Percentiles rank a stretch among this genome's conserved stretches.
These are phyloP conservation scores for Plutomurus gul DNA, from an alignment of 1,140 invertebrate species.

Conservation along the genomic window DNA sequence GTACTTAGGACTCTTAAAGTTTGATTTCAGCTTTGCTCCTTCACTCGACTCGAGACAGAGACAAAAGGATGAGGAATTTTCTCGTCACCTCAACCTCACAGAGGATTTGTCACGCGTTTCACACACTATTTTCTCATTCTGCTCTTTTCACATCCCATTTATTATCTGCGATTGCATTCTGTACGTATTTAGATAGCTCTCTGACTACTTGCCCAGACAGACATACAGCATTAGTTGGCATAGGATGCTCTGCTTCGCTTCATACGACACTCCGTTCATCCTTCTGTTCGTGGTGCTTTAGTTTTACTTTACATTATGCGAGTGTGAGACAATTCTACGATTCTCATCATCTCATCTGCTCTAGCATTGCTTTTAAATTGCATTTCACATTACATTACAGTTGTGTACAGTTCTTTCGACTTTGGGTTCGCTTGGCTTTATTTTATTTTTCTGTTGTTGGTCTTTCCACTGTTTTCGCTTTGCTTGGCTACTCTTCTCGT, in stretches of 20 bases:
- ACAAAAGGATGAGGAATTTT: slow-evolving; percentile 41
- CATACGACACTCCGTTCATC: not conserved
- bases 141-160: slow-evolving; percentile 30
- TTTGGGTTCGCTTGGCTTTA: not conserved
- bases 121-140: slow-evolving; percentile 21
- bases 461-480: slow-evolving; percentile 5
- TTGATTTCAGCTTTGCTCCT: slow-evolving; percentile 10
- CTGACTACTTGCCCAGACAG: too few relatives aligned
- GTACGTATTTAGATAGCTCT: too few relatives aligned
- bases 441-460: slow-evolving; percentile 7
- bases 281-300: slow-evolving; percentile 1
- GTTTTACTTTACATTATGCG: slow-evolving; percentile 22
- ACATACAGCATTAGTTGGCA: too few relatives aligned
- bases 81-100: slow-evolving; percentile 42
- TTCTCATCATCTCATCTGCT: slow-evolving; percentile 12
- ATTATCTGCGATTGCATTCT: slow-evolving; percentile 18
- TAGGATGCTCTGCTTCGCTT: slow-evolving; percentile 1
- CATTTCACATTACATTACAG: not conserved
- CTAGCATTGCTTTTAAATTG: not conserved
- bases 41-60: slow-evolving; percentile 32
- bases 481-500: slow-evolving; percentile 9
- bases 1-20: not conserved
- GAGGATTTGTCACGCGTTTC: slow-evolving; percentile 46
- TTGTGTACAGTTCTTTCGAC: not conserved
- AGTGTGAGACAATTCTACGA: not conserved